Base-by-base conservation (phyloP, 2,113 vertebrate species). In the Mugil cephalus region DNA sequence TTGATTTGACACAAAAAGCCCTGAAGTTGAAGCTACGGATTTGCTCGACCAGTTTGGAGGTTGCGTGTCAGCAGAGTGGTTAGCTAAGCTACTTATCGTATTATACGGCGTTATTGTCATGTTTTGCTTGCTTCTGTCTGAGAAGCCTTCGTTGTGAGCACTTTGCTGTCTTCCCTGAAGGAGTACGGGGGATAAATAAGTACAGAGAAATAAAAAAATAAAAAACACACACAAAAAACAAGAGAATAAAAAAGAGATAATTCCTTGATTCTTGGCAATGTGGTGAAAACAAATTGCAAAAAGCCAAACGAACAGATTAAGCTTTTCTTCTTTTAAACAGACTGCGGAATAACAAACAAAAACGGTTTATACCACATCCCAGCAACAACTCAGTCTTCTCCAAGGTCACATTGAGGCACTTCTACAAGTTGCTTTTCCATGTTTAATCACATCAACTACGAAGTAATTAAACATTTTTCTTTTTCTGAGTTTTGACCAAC, bases 31-130 rank as follows among this genome's bases (percentile, higher is more conserved):
- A 69, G 83, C 64, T 2, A 10, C 62, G 77, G 79, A 88, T 83
- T 83, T 74, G 42, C 46, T 42, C 30, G 74, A 80, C 55, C 65
- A 58, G 75, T 82, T 85, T 80, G 58, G 51, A 78, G 80, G 69
- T 76, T 84, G 72, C 61, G 85, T 87, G 86, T 88, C 81, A 83
- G 83, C 38, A 80, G 73, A 65, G 65, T 81, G 69, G 77, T 82
- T 73, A 65, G 80, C 75, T 89, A 88, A 89, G 87, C 89, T 84
- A 83, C 89, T 91, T 91, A 89, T 80, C 34, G 69, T 68, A 82
- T 90, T 88, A 88, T 77, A 59, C 68, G 58, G 76, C 67, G 69
- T 85, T 83, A 85, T 91, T 87, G 87, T 88, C 75, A 62, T 85
- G 65, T 79, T 87, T 80, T 81, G 36, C 77, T 73, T 58, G 56